Evolutionary conservation across 2,888 invertebrate genomes (phyloP).

Genomic region (Eupithecia inturbata): DNA sequence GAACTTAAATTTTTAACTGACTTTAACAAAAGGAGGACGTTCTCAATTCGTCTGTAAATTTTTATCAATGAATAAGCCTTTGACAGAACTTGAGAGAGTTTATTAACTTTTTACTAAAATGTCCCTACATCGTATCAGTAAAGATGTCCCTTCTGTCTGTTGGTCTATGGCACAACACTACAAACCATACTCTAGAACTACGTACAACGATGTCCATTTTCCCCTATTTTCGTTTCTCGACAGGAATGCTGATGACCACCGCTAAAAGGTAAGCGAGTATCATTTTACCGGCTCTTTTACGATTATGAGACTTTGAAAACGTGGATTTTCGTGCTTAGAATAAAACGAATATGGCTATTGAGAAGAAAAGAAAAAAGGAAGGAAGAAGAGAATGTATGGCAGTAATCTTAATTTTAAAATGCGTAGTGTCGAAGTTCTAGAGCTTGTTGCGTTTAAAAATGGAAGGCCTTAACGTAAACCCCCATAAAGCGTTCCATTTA

Average conservation of each 20-base stretch:
- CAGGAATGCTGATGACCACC: constrained; percentile 31
- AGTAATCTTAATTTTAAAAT: background rate
- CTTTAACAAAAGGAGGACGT: no score
- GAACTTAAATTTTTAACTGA: no score
- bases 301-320: constrained; percentile 27
- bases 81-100: no score
- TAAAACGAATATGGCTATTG: background rate
- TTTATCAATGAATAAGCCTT: no score
- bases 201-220: constrained; percentile 17
- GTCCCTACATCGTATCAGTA: background rate
- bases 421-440: background rate
- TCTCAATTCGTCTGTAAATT: no score
- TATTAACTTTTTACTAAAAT: background rate
- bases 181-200: constrained; percentile 4
- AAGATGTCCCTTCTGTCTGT: constrained; percentile 16
- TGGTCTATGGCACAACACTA: constrained; percentile 11
- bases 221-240: constrained; percentile 30
- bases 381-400: background rate
- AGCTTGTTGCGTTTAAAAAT: background rate
- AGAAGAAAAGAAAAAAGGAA: no score
- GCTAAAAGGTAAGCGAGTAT: constrained; percentile 33
- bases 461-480: background rate
- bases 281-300: constrained; percentile 24
- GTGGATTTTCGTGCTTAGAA: constrained; percentile 8
- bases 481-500: no score